A percentile compares a stretch with the other conserved stretches of the same genome.
Conservation (phyloP, 2,888 invertebrate genomes). For the Limnephilus auricula region DNA sequence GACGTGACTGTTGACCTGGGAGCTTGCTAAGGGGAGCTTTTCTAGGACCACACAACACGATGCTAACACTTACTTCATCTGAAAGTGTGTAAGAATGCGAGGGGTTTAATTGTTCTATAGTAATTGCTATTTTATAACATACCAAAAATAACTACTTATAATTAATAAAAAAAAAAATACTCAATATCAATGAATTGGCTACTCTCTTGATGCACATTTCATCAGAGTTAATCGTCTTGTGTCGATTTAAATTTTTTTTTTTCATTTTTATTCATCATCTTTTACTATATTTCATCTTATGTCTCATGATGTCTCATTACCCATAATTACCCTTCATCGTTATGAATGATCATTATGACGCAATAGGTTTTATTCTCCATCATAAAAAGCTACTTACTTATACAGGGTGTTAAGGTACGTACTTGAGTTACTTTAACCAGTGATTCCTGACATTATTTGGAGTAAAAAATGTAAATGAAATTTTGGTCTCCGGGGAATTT, state of each 20-base stretch:
- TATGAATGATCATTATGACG: too few relatives aligned
- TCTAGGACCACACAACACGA: conserved; percentile 34
- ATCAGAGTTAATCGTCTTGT: neutral
- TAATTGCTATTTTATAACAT: neutral
- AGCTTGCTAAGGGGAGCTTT: neutral
- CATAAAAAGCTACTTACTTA: too few relatives aligned
- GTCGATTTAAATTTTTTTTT: neutral
- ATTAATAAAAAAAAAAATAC: neutral
- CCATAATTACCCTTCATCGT: too few relatives aligned
- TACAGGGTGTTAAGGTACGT: too few relatives aligned
- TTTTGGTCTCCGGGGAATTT: too few relatives aligned
- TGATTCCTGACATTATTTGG: too few relatives aligned
- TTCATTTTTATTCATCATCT: too few relatives aligned
- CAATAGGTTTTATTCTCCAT: too few relatives aligned
- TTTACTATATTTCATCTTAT: neutral
- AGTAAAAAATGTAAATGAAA: too few relatives aligned
- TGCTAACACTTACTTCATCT: neutral
- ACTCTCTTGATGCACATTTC: neutral
- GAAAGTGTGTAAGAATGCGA: neutral
- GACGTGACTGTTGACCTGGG: conserved; percentile 24
- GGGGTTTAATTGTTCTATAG: neutral
- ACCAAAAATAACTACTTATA: neutral
- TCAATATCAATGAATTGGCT: too few relatives aligned
- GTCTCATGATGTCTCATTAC: too few relatives aligned
- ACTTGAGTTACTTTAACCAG: too few relatives aligned